Conservation (phyloP, 2,113 vertebrate genomes). For the Thalassarche chlororhynchos region DNA sequence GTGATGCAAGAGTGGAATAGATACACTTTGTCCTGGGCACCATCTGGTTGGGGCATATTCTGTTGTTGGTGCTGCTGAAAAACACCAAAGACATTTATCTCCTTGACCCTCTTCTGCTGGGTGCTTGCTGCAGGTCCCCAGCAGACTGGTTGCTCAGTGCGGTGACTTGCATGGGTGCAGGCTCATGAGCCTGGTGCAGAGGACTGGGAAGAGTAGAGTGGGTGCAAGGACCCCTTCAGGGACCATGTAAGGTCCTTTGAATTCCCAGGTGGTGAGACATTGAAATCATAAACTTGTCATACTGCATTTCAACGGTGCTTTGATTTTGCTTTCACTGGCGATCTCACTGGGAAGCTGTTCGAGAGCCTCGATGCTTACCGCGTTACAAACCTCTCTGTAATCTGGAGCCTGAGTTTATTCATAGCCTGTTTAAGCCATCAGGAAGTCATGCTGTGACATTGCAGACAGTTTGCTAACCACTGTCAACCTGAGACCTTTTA, state of each 20-base stretch:
- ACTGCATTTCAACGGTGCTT: neutral
- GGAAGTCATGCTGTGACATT: neutral
- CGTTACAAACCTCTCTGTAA: neutral
- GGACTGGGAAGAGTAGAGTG: neutral
- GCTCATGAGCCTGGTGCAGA: neutral
- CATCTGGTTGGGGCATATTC: neutral
- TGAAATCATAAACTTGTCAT: neutral
- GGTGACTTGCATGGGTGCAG: neutral
- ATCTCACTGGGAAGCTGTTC: neutral
- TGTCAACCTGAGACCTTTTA: neutral
- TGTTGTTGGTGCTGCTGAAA: neutral
- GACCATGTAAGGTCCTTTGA: fast-evolving
- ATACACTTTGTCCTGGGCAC: neutral
- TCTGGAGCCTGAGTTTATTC: neutral
- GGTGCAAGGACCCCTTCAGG: neutral
- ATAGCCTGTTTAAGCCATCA: neutral
- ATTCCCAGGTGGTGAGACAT: neutral
- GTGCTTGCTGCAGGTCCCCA: neutral
- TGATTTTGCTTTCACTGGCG: neutral
- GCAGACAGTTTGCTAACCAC: neutral
- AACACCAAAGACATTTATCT: neutral
- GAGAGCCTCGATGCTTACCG: neutral
- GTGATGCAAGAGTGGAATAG: neutral
- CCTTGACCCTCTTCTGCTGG: neutral
- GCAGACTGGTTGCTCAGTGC: neutral